A percentile compares a stretch with the other conserved stretches of the same genome.
Evolutionary conservation across 1,140 invertebrate genomes (phyloP).

Genomic region (Ostrea edulis): DNA sequence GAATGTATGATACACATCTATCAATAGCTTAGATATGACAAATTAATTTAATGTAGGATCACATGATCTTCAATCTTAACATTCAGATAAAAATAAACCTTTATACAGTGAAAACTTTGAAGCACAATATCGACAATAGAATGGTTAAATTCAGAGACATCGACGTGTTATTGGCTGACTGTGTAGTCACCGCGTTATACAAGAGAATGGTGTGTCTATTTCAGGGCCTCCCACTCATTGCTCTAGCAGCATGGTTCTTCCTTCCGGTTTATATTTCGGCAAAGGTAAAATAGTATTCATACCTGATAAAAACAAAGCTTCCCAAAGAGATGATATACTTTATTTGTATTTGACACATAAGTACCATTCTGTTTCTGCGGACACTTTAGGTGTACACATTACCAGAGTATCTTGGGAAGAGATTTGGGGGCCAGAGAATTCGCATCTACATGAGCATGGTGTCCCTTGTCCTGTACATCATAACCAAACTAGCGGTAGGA

Average conservation of each 20-base stretch:
- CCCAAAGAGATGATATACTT: not conserved
- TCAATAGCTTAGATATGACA: too few relatives aligned
- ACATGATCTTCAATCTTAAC: not conserved
- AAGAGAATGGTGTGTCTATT: not conserved
- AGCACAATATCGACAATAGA: not conserved
- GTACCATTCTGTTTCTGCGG: not conserved
- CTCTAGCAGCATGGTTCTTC: constrained; percentile 51
- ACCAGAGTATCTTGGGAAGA: constrained; percentile 82
- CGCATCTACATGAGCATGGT: constrained; percentile 82
- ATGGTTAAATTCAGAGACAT: not conserved
- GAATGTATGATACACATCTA: too few relatives aligned
- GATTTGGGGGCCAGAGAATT: constrained; percentile 82
- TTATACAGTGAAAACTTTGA: not conserved
- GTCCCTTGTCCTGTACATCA: constrained; percentile 82
- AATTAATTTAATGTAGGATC: too few relatives aligned
- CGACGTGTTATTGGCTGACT: not conserved
- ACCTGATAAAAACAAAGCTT: not conserved
- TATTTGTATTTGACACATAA: not conserved
- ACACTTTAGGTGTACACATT: constrained; percentile 80
- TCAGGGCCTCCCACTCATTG: constrained; percentile 1
- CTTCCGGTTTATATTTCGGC: constrained; percentile 59
- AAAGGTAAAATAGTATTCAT: constrained; percentile 46
- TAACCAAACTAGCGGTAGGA: constrained; percentile 83
- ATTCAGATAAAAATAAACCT: not conserved
- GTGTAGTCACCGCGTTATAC: not conserved